A percentile compares a stretch with the other conserved stretches of the same genome.
Conservation (phyloP, 2,888 invertebrate species). For the Apamea crenata region DNA sequence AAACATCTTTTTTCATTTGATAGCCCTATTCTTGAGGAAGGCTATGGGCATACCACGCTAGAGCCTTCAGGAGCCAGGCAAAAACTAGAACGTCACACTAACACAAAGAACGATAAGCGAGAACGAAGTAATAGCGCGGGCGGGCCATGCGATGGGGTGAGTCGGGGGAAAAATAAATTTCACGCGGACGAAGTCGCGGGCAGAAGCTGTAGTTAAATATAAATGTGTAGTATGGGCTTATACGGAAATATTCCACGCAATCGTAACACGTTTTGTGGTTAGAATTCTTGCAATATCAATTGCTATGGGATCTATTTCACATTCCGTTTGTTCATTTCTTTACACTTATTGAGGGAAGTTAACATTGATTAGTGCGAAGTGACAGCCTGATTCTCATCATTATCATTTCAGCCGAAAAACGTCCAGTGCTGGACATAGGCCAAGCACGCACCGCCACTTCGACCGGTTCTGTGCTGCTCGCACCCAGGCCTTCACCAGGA, state of each 20-base stretch:
- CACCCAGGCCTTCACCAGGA: no score
- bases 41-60: no score
- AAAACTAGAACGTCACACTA: no score
- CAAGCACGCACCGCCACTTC: not conserved
- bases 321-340: constrained; percentile 3
- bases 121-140: no score
- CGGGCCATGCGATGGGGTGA: not conserved
- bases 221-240: not conserved
- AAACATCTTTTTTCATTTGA: no score
- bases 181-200: no score
- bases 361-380: not conserved
- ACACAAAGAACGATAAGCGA: no score
- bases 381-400: not conserved
- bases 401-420: not conserved
- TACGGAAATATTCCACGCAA: constrained; percentile 17
- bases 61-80: no score
- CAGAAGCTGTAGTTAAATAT: no score
- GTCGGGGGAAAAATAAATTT: not conserved
- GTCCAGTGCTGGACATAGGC: not conserved
- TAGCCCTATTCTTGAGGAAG: no score
- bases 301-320: not conserved
- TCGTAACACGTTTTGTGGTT: constrained; percentile 36
- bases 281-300: constrained; percentile 27
- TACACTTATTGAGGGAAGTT: not conserved
- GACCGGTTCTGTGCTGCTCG: not conserved